phyloP scores from a whole-genome alignment of 2,797 vertebrate genomes.

The Gila robusta region DNA sequence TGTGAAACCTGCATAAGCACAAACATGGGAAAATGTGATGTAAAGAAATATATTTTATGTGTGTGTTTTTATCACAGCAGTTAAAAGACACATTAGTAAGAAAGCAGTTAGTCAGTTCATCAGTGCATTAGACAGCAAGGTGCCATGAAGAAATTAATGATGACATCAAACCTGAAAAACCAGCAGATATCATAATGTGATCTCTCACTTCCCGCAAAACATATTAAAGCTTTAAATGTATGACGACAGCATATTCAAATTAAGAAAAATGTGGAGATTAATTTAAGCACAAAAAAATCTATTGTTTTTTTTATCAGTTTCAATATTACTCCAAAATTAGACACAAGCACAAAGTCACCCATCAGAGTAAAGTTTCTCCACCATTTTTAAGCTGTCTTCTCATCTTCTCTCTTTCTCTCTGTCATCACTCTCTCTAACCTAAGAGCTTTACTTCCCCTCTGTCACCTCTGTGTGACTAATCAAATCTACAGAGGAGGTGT shows the following conservation, averaged over 20 bases:
- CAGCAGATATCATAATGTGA: constrained; percentile 19
- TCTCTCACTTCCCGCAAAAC: constrained; percentile 14
- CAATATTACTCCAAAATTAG: neutral
- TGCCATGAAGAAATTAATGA: constrained; percentile 22
- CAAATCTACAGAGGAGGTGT: constrained; percentile 70
- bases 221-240: neutral
- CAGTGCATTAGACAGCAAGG: constrained; percentile 37
- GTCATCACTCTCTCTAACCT: constrained; percentile 37
- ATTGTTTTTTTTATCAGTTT: neutral
- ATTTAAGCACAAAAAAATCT: neutral
- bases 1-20: neutral
- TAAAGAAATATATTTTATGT: neutral
- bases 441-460: constrained; percentile 58
- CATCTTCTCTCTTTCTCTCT: constrained; percentile 20
- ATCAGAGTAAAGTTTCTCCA: neutral
- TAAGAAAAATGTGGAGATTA: neutral
- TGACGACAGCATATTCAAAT: neutral
- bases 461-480: constrained; percentile 71
- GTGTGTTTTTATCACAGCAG: neutral
- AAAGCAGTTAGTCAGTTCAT: constrained; percentile 36
- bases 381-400: neutral
- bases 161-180: constrained; percentile 35
- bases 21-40: neutral
- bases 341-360: neutral
- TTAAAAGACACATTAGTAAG: constrained; percentile 46